phyloP scores from a whole-genome alignment of 2,113 vertebrate genomes.

The Numenius arquata region DNA sequence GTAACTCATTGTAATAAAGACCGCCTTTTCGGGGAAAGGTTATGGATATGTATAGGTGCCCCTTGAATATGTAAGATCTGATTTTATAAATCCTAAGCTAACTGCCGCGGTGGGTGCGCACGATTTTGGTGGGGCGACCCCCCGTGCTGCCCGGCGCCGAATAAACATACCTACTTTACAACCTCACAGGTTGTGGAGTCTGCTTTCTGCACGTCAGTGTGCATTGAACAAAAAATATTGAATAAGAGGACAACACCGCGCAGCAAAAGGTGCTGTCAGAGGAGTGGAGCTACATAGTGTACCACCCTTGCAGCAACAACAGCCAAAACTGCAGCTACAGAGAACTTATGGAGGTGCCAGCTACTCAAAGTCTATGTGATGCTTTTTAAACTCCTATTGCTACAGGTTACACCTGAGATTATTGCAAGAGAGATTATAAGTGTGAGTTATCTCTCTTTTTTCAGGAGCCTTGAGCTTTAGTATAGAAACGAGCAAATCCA shows the following conservation, averaged over 20 bases:
- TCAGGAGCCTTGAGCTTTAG: neutral
- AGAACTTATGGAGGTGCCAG: neutral
- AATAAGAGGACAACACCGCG: neutral
- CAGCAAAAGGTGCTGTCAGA: neutral
- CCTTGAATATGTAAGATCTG: no score
- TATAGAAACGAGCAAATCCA: neutral
- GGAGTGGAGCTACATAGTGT: neutral
- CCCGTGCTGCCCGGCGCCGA: no score
- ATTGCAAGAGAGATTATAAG: neutral
- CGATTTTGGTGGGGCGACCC: no score
- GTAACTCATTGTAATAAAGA: no score
- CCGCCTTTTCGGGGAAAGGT: no score
- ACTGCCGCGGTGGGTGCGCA: no score
- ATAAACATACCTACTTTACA: no score
- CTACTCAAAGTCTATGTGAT: neutral
- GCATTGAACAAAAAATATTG: neutral
- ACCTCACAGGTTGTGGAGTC: no score
- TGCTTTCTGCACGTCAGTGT: no score
- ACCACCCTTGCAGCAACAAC: neutral
- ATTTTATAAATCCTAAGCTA: no score
- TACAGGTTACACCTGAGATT: neutral
- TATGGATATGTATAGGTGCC: no score
- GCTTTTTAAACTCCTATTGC: neutral
- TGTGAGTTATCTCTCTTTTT: neutral
- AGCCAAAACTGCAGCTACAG: neutral